Percentiles rank a stretch among this genome's conserved stretches.
Conservation (phyloP, 2,113 vertebrate genomes). For the Phycodurus eques region DNA sequence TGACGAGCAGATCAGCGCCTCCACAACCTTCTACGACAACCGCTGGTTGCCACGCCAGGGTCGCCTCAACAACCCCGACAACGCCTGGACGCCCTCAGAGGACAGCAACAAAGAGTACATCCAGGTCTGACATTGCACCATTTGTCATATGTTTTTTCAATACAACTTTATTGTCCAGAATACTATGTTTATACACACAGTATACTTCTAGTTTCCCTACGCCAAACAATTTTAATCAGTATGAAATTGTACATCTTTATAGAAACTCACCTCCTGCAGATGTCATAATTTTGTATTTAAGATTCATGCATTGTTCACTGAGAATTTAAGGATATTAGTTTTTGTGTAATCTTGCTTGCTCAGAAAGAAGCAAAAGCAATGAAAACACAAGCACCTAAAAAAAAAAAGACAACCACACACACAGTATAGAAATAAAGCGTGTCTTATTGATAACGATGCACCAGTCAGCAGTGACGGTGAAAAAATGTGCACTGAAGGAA, state of each 20-base stretch:
- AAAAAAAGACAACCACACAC: neutral
- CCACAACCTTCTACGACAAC: slow-evolving; percentile 85
- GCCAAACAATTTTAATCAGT: neutral
- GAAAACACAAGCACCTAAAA: neutral
- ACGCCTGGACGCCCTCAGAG: slow-evolving; percentile 92
- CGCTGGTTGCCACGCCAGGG: slow-evolving; percentile 91
- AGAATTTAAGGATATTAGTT: neutral
- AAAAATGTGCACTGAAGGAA: slow-evolving; percentile 27
- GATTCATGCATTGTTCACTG: no score
- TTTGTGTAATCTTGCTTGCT: no score
- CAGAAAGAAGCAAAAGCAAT: neutral
- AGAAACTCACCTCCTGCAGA: neutral
- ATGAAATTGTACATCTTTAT: neutral
- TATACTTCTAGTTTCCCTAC: neutral
- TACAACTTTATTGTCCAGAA: neutral
- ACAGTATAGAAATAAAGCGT: neutral
- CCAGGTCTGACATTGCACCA: slow-evolving; percentile 74
- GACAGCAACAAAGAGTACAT: slow-evolving; percentile 95
- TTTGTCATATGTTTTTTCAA: neutral
- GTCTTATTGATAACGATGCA: neutral
- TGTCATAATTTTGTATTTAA: neutral
- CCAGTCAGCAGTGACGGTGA: neutral
- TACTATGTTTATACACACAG: neutral
- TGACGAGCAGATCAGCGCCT: slow-evolving; percentile 90
- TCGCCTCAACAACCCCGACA: slow-evolving; percentile 91